A percentile compares a stretch with the other conserved stretches of the same genome.
Evolutionary conservation across 53 echinoderm and acorn worm genomes (phyloP).

Genomic region (Paracentrotus lividus): DNA sequence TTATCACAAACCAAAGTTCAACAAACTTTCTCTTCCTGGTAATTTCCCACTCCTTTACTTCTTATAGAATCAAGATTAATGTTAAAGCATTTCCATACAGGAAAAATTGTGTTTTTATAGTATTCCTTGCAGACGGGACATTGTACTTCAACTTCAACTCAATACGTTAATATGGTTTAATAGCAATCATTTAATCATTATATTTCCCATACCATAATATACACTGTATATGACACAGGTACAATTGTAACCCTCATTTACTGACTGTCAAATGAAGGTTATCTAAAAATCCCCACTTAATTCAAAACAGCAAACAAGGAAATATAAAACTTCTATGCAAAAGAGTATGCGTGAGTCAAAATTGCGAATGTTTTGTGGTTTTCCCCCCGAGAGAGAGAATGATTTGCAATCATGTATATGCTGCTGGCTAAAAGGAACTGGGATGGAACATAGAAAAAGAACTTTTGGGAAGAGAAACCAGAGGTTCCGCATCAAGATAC

Average conservation of each 20-base stretch:
- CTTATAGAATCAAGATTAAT: no score
- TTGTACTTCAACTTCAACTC: no score
- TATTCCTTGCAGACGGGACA: no score
- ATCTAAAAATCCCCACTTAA: constrained; percentile 1
- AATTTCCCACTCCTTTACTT: no score
- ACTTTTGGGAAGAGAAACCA: not conserved
- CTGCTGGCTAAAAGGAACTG: not conserved
- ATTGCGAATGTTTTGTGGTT: not conserved
- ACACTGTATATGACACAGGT: no score
- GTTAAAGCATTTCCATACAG: no score
- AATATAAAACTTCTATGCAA: not conserved
- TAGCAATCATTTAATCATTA: not conserved
- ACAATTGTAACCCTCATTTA: not conserved
- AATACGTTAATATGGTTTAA: no score
- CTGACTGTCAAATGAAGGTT: not conserved
- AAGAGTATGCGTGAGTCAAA: constrained; percentile 6
- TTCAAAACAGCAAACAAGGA: constrained; percentile 1
- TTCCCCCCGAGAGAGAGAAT: not conserved
- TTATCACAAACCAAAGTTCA: no score
- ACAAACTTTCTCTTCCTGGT: no score
- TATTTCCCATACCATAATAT: no score
- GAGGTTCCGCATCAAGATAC: not conserved
- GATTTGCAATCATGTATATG: not conserved
- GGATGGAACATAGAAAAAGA: not conserved
- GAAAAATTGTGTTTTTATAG: no score